These are phyloP conservation scores for Scomber japonicus DNA, from an alignment of 2,113 vertebrate genomes.

Conservation along the genomic window DNA sequence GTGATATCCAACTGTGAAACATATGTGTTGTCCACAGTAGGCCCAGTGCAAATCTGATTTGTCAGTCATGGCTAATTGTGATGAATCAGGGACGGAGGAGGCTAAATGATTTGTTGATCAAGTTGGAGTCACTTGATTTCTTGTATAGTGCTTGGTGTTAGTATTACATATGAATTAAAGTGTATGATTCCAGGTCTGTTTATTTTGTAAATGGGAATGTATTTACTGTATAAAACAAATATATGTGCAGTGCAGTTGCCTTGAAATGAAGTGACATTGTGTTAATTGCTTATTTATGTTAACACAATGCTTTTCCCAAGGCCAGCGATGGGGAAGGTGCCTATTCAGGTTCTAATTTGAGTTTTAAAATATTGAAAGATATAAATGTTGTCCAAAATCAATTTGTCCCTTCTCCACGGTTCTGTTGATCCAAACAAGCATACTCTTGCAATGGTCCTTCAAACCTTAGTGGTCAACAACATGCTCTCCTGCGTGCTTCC, in stretches of 20 bases:
- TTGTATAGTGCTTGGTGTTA: background rate
- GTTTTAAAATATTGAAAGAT: background rate
- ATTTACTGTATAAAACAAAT: background rate
- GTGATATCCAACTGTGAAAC: constrained; percentile 57
- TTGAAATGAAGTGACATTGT: constrained; percentile 40
- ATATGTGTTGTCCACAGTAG: constrained; percentile 45
- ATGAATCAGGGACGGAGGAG: constrained; percentile 50
- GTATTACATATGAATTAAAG: background rate
- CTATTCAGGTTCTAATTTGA: constrained; percentile 19
- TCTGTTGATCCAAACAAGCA: too few species aligned
- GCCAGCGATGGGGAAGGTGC: background rate
- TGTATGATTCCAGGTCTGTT: background rate
- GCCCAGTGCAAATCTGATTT: constrained; percentile 34
- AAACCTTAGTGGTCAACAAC: too few species aligned
- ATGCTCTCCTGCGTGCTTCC: too few species aligned
- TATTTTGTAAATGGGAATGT: background rate
- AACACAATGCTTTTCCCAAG: constrained; percentile 17
- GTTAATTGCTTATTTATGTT: constrained; percentile 43
- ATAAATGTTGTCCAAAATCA: background rate
- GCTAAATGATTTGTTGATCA: constrained; percentile 8
- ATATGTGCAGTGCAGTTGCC: constrained; percentile 15
- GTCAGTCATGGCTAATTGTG: constrained; percentile 43
- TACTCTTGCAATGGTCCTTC: too few species aligned
- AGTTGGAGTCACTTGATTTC: constrained; percentile 1
- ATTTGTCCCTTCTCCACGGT: too few species aligned